These are phyloP conservation scores for Incurvaria masculella DNA, from an alignment of 2,888 invertebrate genomes.

Conservation along the genomic window DNA sequence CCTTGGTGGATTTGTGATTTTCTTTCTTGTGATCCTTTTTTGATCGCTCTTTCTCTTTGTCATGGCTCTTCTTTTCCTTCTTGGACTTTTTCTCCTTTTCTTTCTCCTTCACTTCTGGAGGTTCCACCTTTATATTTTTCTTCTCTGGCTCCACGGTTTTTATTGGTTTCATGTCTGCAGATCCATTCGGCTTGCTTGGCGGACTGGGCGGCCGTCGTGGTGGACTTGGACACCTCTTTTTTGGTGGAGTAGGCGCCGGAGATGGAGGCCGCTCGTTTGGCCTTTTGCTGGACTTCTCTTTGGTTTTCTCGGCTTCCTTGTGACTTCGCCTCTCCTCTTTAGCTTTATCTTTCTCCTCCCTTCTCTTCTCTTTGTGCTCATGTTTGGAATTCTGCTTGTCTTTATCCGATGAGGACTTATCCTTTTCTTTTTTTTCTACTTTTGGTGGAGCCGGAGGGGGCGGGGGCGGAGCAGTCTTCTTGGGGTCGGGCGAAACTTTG, in stretches of 20 bases:
- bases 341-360: slow-evolving; percentile 48
- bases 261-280: slow-evolving; percentile 39
- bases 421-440: slow-evolving; percentile 58
- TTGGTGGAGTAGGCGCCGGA: slow-evolving; percentile 31
- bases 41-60: slow-evolving; percentile 59
- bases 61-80: slow-evolving; percentile 63
- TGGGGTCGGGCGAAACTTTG: slow-evolving; percentile 65
- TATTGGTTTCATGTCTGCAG: slow-evolving; percentile 11
- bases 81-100: slow-evolving; percentile 53
- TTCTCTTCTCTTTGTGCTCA: slow-evolving; percentile 45
- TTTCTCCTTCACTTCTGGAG: slow-evolving; percentile 52
- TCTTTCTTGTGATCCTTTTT: slow-evolving; percentile 59
- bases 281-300: slow-evolving; percentile 54
- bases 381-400: slow-evolving; percentile 34
- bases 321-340: slow-evolving; percentile 52
- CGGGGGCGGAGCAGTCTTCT: slow-evolving; percentile 43
- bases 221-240: slow-evolving; percentile 40
- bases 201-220: slow-evolving; percentile 35
- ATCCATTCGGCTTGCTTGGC: slow-evolving; percentile 21
- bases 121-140: slow-evolving; percentile 35
- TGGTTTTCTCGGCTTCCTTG: slow-evolving; percentile 55
- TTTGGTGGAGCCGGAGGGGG: slow-evolving; percentile 30
- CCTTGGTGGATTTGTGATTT: slow-evolving; percentile 40
- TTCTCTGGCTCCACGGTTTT: slow-evolving; percentile 30
- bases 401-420: slow-evolving; percentile 43